phyloP scores from a whole-genome alignment of 2,113 vertebrate genomes.

The Candoia aspera region DNA sequence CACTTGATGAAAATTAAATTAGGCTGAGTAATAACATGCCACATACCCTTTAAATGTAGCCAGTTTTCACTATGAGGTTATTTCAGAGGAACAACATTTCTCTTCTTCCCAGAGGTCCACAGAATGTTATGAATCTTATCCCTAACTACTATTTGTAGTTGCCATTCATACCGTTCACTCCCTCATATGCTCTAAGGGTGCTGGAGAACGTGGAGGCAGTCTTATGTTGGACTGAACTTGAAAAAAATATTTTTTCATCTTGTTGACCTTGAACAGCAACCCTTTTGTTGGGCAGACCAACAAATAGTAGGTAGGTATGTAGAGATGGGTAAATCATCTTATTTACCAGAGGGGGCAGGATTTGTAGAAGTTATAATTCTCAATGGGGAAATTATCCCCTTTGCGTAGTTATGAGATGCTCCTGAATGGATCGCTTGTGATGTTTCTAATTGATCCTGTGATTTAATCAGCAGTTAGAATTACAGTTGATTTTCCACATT shows the following conservation, averaged over 20 bases:
- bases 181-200: background rate
- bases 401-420: background rate
- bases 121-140: background rate
- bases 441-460: background rate
- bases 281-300: background rate
- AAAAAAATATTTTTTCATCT: background rate
- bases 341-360: background rate
- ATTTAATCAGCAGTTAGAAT: background rate
- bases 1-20: background rate
- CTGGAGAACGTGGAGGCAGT: background rate
- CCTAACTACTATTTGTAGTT: background rate
- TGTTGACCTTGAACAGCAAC: background rate
- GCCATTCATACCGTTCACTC: background rate
- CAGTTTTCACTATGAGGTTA: background rate
- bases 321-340: background rate
- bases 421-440: background rate
- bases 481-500: background rate
- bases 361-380: background rate
- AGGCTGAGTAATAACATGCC: background rate
- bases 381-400: background rate
- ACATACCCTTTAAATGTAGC: background rate
- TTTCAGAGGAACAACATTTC: background rate
- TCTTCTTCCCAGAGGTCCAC: background rate
- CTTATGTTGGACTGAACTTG: background rate
- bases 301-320: background rate